phyloP scores from a whole-genome alignment of 1,140 invertebrate genomes.

The Ectropis grisescens region DNA sequence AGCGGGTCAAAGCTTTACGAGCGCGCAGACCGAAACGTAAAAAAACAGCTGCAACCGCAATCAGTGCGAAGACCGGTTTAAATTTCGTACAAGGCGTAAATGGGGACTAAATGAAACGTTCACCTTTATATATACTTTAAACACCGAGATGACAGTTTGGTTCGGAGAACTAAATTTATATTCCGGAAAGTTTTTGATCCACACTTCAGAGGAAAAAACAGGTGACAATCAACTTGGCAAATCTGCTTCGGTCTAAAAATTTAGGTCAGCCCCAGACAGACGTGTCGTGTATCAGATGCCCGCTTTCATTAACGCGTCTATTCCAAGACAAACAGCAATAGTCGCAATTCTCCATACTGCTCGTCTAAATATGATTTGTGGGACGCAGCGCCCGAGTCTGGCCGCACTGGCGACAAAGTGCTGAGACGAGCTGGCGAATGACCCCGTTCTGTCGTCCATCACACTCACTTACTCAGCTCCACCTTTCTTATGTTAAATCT shows the following conservation, averaged over 20 bases:
- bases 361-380: slow-evolving; percentile 37
- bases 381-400: slow-evolving; percentile 21
- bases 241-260: slow-evolving; percentile 3
- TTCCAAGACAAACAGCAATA: slow-evolving; percentile 30
- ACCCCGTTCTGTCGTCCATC: slow-evolving; percentile 20
- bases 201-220: background rate
- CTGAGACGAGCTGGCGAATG: slow-evolving; percentile 10
- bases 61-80: no score
- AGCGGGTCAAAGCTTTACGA: no score
- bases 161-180: no score
- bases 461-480: slow-evolving; percentile 2
- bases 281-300: slow-evolving; percentile 10
- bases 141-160: no score
- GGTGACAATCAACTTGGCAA: slow-evolving; percentile 1
- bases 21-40: no score
- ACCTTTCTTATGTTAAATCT: background rate
- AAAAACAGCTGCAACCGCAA: no score
- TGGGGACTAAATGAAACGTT: no score
- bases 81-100: no score
- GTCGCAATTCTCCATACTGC: slow-evolving; percentile 25
- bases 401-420: slow-evolving; percentile 17
- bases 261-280: slow-evolving; percentile 5
- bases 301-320: slow-evolving; percentile 15
- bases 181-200: no score
- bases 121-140: no score